Conservation (phyloP, 2,113 vertebrate genomes). For the Gasterosteus nipponicus region DNA sequence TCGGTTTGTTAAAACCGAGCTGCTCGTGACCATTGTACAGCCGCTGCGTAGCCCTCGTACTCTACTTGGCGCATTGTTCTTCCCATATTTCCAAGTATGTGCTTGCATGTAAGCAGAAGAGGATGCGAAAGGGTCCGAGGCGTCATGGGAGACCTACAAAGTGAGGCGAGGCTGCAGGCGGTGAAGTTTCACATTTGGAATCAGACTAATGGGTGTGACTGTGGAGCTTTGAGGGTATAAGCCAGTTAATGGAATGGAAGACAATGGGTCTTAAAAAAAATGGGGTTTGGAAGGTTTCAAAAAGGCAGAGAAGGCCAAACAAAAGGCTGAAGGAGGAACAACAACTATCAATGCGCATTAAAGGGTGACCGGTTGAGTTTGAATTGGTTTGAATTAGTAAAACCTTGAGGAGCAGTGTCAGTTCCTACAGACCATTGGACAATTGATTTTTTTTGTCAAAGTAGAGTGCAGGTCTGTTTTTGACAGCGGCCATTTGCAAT, state of each 20-base stretch:
- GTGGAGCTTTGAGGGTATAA: too few species aligned
- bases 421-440: background rate
- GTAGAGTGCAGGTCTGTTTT: background rate
- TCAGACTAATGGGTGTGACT: background rate
- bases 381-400: background rate
- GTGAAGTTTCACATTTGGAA: background rate
- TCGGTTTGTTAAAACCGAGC: background rate
- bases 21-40: background rate
- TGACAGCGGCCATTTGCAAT: conserved; percentile 8
- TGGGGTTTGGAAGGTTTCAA: background rate
- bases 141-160: background rate
- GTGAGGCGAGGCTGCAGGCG: background rate
- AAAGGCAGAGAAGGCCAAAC: background rate
- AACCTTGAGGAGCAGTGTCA: background rate
- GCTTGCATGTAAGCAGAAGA: background rate
- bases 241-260: background rate
- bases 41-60: background rate
- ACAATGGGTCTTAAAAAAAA: background rate
- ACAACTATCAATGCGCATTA: too few species aligned
- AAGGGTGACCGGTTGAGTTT: background rate
- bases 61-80: background rate
- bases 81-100: background rate
- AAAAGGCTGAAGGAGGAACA: background rate
- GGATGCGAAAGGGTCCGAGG: background rate
- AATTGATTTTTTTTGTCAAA: background rate